phyloP scores from a whole-genome alignment of 2,797 vertebrate genomes.

The Pogoniulus pusillus region DNA sequence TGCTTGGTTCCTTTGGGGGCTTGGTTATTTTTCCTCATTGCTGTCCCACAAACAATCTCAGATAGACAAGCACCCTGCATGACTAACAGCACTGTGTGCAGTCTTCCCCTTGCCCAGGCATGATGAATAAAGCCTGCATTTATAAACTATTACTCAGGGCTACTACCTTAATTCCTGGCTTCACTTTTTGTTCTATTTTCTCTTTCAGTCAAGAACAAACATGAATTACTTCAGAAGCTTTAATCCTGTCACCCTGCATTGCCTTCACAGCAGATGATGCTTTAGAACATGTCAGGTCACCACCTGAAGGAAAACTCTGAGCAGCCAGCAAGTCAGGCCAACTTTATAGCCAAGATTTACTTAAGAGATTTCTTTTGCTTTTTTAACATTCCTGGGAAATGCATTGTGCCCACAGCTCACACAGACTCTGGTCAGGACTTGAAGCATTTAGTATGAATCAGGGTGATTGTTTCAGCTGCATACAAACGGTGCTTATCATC shows the following conservation, averaged over 20 bases:
- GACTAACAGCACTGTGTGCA: background rate
- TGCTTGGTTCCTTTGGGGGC: background rate
- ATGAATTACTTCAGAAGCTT: background rate
- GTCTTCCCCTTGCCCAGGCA: background rate
- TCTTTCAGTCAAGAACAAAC: conserved; percentile 35
- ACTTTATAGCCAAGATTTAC: background rate
- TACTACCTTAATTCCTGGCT: background rate
- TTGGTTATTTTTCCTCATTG: background rate
- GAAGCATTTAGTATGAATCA: background rate
- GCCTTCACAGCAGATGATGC: background rate
- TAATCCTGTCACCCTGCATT: conserved; percentile 14
- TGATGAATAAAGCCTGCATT: background rate
- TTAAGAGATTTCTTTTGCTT: background rate
- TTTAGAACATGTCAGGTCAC: conserved; percentile 7
- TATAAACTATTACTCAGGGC: background rate
- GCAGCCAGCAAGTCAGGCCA: background rate
- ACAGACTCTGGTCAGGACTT: background rate
- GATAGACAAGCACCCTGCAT: background rate
- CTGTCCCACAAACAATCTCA: background rate
- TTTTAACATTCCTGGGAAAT: background rate
- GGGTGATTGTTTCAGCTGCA: background rate
- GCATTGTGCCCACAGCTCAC: background rate
- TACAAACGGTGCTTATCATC: background rate
- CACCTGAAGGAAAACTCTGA: background rate
- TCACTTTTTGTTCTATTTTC: background rate